Conservation (phyloP, 2,797 vertebrate species). For the Melanogrammus aeglefinus region DNA sequence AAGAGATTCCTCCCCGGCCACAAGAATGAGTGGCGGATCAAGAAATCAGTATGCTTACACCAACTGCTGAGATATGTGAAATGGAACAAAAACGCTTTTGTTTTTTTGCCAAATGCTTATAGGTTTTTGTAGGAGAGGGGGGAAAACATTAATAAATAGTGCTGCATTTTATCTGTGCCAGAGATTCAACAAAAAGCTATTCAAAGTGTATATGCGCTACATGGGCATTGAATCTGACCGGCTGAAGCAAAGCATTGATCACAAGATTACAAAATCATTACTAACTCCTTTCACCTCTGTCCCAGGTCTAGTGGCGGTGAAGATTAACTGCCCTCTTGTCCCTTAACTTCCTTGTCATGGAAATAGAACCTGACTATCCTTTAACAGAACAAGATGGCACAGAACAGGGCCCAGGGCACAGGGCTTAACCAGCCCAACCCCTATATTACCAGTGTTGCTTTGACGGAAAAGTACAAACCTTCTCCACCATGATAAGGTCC, state of each 20-base stretch:
- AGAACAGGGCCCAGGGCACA: slow-evolving; percentile 40
- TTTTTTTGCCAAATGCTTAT: neutral
- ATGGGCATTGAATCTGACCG: slow-evolving; percentile 51
- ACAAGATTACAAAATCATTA: slow-evolving; percentile 73
- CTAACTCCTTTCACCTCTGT: slow-evolving; percentile 65
- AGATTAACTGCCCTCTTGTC: slow-evolving; percentile 52
- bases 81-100: neutral
- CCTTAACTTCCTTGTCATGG: slow-evolving; percentile 38
- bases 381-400: slow-evolving; percentile 34
- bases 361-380: slow-evolving; percentile 41
- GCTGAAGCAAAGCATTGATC: slow-evolving; percentile 63
- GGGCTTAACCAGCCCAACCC: slow-evolving; percentile 18
- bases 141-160: slow-evolving; percentile 21
- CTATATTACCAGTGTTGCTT: neutral
- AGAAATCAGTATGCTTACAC: slow-evolving; percentile 18
- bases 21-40: slow-evolving; percentile 26
- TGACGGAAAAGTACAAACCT: slow-evolving; percentile 75
- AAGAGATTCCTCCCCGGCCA: slow-evolving; percentile 27
- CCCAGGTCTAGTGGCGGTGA: slow-evolving; percentile 36
- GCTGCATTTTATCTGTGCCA: slow-evolving; percentile 44
- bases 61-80: slow-evolving; percentile 12
- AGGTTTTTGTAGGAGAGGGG: neutral
- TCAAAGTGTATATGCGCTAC: slow-evolving; percentile 32
- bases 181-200: slow-evolving; percentile 47
- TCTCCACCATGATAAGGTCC: slow-evolving; percentile 98